These are phyloP conservation scores for Oncorhynchus nerka DNA, from an alignment of 2,113 vertebrate species.

Conservation along the genomic window DNA sequence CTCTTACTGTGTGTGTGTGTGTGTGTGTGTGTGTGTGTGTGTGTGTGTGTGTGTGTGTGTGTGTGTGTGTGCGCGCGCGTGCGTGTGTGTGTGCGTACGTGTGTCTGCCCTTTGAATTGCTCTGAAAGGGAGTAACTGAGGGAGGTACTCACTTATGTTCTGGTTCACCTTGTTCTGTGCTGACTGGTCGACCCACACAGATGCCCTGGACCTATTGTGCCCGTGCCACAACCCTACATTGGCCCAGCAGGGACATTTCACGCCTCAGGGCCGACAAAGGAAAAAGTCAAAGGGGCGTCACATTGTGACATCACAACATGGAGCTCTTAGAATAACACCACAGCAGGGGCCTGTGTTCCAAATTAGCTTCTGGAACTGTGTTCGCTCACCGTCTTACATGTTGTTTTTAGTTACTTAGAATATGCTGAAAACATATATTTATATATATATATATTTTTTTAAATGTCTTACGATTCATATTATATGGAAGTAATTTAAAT, in stretches of 20 bases:
- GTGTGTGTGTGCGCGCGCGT: too few relatives aligned
- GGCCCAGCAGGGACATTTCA: slow-evolving; percentile 60
- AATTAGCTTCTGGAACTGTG: slow-evolving; percentile 11
- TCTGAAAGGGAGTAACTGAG: slow-evolving; percentile 37
- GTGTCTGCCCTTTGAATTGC: slow-evolving; percentile 43
- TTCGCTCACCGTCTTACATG: neutral
- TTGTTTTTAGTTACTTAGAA: neutral
- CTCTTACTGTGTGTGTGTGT: too few relatives aligned
- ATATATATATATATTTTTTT: too few relatives aligned
- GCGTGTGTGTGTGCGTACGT: too few relatives aligned
- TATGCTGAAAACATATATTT: neutral
- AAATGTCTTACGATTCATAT: too few relatives aligned
- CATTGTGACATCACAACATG: slow-evolving; percentile 48
- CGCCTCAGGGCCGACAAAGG: slow-evolving; percentile 52
- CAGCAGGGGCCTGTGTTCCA: slow-evolving; percentile 49
- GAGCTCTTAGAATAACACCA: slow-evolving; percentile 47
- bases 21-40: too few relatives aligned
- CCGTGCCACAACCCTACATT: slow-evolving; percentile 15
- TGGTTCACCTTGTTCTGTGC: slow-evolving; percentile 40
- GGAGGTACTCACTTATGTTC: slow-evolving; percentile 62
- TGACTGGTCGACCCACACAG: slow-evolving; percentile 54
- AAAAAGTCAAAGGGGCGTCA: slow-evolving; percentile 54
- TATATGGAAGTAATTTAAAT: too few relatives aligned
- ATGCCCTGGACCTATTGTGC: slow-evolving; percentile 50
- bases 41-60: neutral